Conservation (phyloP, 2,888 invertebrate species). For the Chalcosyrphus nemorum region DNA sequence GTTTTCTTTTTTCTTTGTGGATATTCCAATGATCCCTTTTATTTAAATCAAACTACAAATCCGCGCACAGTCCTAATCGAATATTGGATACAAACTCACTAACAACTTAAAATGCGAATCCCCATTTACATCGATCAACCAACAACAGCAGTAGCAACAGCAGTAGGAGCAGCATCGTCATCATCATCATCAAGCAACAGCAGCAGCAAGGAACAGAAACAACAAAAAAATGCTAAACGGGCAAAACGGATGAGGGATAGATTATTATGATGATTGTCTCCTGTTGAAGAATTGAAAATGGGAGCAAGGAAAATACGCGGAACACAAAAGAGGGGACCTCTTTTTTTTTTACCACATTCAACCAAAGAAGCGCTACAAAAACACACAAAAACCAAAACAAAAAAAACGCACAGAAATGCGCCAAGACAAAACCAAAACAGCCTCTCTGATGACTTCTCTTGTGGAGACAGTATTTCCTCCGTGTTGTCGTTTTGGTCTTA, state of each 20-base stretch:
- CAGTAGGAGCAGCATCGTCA: not conserved
- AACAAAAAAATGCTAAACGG: constrained; percentile 53
- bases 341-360: constrained; percentile 40
- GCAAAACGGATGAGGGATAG: constrained; percentile 66
- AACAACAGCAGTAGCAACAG: constrained; percentile 1
- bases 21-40: constrained; percentile 41
- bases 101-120: constrained; percentile 45
- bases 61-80: constrained; percentile 32
- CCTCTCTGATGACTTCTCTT: constrained; percentile 21
- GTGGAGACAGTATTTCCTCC: constrained; percentile 39
- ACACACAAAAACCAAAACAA: constrained; percentile 16
- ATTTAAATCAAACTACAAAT: constrained; percentile 51
- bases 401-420: constrained; percentile 7
- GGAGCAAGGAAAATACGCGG: constrained; percentile 36
- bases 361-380: constrained; percentile 18
- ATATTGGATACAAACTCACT: constrained; percentile 39
- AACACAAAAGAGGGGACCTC: constrained; percentile 46
- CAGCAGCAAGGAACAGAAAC: constrained; percentile 5
- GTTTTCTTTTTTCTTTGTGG: not conserved
- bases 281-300: constrained; percentile 57
- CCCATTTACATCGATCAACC: constrained; percentile 61
- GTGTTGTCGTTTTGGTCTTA: constrained; percentile 38
- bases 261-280: constrained; percentile 70
- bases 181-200: not conserved
- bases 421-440: not conserved